Base-by-base conservation (phyloP, 92 coral and sea anemone genomes). In the Epizoanthus ramosus region DNA sequence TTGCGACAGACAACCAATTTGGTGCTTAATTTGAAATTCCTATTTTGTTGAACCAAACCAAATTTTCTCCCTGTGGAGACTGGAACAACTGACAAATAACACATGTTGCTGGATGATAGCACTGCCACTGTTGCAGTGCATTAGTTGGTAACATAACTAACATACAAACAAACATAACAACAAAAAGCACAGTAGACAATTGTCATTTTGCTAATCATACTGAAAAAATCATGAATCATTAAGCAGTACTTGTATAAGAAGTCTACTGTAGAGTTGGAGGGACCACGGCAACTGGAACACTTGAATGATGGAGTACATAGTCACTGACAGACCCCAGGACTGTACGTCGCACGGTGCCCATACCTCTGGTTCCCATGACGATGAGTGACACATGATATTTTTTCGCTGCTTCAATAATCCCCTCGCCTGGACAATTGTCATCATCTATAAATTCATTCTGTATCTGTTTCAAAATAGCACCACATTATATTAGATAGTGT, bases 301-400 rank as follows among this genome's bases (percentile, higher is more conserved):
- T 77, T 13, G 82, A 24, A 15, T 77, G 82, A 22, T 77, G 82
- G 41, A 77, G 68, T 1, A 37, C 58, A 19, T 61, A 77, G 47
- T 77, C 82, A 61, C 82, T 77, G 70, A 77, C 82, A 0, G 82
- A 77, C 8, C 82, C 82, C 22, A 77, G 71, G 16, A 77, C 4
- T 0, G 82, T 77, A 14, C 82, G 82, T 21, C 82, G 39, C 58
- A 77, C 17, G 0, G 58, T 61, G 18, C 71, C 59, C 82, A 60
- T 1, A 10, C 82, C 82, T 24, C 82, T 77, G 59, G 59, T 61
- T 2, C 82, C 82, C 70, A 77, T 39, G 71, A 77, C 24, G 15
- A 77, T 77, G 8, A 77, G 71, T 1, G 82, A 60, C 31, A 18
- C 71, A 4, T 77, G 12, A n/a, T 77, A 41, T 63, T 16, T 39